A percentile compares a stretch with the other conserved stretches of the same genome.
Conservation (phyloP, 2,888 invertebrate genomes). For the Ctenicera cuprea region DNA sequence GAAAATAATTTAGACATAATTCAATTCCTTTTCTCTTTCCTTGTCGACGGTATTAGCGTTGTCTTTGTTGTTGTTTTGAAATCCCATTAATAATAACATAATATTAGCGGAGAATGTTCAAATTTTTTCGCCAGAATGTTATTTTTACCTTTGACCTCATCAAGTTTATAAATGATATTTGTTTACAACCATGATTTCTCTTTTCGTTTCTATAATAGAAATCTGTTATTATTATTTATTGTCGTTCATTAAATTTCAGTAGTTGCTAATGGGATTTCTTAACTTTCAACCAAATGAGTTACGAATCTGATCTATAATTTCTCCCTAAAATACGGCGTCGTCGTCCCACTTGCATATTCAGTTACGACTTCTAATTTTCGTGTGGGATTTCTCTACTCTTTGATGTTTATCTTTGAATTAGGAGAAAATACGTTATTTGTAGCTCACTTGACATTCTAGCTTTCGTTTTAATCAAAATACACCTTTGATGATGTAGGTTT, state of each 20-base stretch:
- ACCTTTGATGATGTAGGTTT: no score
- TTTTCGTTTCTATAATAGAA: neutral
- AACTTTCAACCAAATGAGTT: constrained; percentile 5
- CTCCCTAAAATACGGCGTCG: neutral
- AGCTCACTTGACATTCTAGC: no score
- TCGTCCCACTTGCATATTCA: neutral
- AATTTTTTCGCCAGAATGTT: no score
- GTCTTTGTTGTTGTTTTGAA: no score
- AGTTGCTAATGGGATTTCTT: neutral
- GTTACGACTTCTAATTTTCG: neutral
- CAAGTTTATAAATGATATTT: no score
- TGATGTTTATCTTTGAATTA: neutral
- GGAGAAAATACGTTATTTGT: neutral
- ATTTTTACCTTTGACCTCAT: no score
- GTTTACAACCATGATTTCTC: constrained; percentile 12
- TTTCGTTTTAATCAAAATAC: no score
- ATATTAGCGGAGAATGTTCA: no score
- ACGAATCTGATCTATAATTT: constrained; percentile 1
- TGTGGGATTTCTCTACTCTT: neutral
- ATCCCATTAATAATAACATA: no score
- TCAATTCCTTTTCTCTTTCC: no score
- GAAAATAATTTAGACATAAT: no score
- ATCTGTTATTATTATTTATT: constrained; percentile 6
- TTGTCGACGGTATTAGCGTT: no score
- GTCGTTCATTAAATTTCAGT: neutral